Conservation (phyloP, 2,888 invertebrate species). For the Celastrina argiolus region DNA sequence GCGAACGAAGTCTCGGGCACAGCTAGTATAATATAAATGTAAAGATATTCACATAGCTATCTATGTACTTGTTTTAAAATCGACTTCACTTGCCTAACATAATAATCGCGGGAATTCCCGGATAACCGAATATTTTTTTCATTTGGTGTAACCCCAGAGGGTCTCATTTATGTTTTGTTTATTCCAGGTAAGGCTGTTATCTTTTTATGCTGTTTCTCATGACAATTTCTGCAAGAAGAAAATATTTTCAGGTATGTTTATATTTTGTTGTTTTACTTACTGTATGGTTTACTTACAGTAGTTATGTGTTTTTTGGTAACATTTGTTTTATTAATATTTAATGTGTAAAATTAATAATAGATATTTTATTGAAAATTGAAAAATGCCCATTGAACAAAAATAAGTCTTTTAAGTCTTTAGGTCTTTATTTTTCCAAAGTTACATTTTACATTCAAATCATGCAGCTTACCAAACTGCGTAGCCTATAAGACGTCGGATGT, state of each 20-base stretch:
- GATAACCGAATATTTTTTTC: constrained; percentile 8
- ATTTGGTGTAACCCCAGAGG: constrained; percentile 5
- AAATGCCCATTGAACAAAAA: too few relatives aligned
- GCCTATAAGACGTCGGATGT: too few relatives aligned
- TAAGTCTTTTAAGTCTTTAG: too few relatives aligned
- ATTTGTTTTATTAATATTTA: too few relatives aligned
- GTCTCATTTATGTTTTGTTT: constrained; percentile 11
- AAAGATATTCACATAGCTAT: background rate
- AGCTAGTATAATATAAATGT: background rate
- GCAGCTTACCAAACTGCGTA: too few relatives aligned
- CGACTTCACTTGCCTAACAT: background rate
- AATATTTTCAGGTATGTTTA: background rate
- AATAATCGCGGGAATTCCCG: background rate
- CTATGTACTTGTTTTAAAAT: background rate
- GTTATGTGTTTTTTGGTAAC: background rate
- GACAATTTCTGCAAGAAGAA: constrained; percentile 6
- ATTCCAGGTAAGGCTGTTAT: constrained; percentile 15
- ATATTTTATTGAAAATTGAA: too few relatives aligned
- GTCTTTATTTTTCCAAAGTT: too few relatives aligned
- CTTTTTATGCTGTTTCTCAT: background rate
- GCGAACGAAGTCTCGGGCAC: too few relatives aligned
- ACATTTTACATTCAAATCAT: too few relatives aligned
- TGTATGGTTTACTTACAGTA: background rate
- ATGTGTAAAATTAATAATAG: too few relatives aligned
- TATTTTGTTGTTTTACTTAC: background rate